Evolutionary conservation across 2,113 vertebrate genomes (phyloP).

Genomic region (Aythya baeri): DNA sequence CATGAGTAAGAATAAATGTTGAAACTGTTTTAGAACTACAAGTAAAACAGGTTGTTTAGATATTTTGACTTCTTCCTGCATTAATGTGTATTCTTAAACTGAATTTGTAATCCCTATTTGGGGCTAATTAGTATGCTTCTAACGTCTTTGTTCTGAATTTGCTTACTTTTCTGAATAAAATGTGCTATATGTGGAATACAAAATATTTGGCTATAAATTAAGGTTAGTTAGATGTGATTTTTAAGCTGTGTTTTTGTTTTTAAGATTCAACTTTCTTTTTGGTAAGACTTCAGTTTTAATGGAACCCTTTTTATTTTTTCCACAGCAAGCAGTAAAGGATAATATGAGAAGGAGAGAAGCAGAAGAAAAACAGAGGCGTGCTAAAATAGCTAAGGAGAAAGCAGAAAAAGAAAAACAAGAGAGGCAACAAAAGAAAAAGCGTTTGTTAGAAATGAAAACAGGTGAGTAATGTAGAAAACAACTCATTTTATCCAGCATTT

Average conservation of each 20-base stretch:
- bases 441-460: constrained; percentile 90
- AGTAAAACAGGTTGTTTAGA: neutral
- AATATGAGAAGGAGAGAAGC: constrained; percentile 87
- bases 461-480: constrained; percentile 76
- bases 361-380: constrained; percentile 92
- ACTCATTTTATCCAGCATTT: neutral
- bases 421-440: constrained; percentile 92
- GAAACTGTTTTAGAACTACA: neutral
- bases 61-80: neutral
- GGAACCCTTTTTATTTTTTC: constrained; percentile 3
- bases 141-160: neutral
- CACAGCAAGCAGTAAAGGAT: constrained; percentile 93
- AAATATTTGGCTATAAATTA: neutral
- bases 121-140: neutral
- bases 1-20: neutral
- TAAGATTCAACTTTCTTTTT: neutral
- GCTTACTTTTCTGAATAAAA: neutral
- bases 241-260: neutral
- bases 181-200: neutral
- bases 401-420: constrained; percentile 92
- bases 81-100: neutral
- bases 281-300: neutral
- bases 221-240: neutral
- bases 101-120: neutral
- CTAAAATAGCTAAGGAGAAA: constrained; percentile 90